Evolutionary conservation across 64 coral and sea anemone genomes (phyloP).

Genomic region (Dendronephthya gigantea): DNA sequence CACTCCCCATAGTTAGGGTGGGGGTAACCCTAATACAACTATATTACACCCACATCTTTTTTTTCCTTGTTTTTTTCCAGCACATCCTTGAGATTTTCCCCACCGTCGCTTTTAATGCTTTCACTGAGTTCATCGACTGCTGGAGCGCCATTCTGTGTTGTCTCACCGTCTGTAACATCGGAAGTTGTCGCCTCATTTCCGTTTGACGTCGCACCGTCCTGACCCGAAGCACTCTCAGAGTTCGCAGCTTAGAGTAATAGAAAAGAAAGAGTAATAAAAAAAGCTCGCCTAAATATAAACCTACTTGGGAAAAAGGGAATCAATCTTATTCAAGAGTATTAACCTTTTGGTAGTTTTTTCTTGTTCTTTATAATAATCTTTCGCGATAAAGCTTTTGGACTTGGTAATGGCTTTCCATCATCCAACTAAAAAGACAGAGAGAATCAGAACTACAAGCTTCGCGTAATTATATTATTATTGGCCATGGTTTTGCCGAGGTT

Average conservation of each 20-base stretch:
- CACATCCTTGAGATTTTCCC: background rate
- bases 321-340: background rate
- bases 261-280: background rate
- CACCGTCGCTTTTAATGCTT: background rate
- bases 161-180: background rate
- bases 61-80: background rate
- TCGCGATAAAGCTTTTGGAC: slow-evolving; percentile 62
- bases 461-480: too few relatives aligned
- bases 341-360: slow-evolving; percentile 60
- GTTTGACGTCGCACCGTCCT: background rate
- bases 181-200: background rate
- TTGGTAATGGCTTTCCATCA: slow-evolving; percentile 65
- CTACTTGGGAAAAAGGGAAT: too few relatives aligned
- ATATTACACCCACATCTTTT: background rate
- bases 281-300: too few relatives aligned
- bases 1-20: too few relatives aligned
- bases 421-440: slow-evolving; percentile 53
- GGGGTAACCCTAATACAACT: background rate
- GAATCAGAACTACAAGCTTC: too few relatives aligned
- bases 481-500: too few relatives aligned
- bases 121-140: background rate
- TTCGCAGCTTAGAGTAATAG: background rate
- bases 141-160: background rate
- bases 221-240: background rate
- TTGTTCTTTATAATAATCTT: slow-evolving; percentile 99